phyloP scores from a whole-genome alignment of 2,797 vertebrate genomes.

The Arnoldichthys spilopterus region DNA sequence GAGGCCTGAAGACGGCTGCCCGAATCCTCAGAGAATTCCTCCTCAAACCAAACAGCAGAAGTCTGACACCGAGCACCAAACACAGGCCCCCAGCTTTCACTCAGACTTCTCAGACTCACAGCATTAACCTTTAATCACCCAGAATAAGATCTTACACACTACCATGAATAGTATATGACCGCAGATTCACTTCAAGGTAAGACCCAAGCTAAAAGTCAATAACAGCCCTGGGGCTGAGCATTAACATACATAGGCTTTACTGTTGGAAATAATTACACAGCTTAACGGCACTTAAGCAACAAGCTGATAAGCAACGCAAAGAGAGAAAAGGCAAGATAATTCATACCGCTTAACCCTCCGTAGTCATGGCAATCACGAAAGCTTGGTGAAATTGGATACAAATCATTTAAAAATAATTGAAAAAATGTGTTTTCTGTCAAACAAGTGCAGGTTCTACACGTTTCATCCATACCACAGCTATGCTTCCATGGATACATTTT shows the following conservation, averaged over 20 bases:
- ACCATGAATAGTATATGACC: not conserved
- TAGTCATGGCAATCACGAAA: no score
- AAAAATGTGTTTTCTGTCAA: no score
- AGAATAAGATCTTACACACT: not conserved
- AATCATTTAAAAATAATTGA: no score
- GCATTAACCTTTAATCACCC: constrained; percentile 13
- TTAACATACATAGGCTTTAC: constrained; percentile 20
- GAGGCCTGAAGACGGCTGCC: not conserved
- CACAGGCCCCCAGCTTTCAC: not conserved
- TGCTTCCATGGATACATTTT: no score
- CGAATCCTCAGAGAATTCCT: not conserved
- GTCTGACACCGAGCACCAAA: not conserved
- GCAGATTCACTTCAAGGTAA: constrained; percentile 8
- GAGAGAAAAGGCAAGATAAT: constrained; percentile 1
- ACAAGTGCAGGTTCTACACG: no score
- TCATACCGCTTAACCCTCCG: constrained; percentile 1
- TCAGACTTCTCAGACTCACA: not conserved
- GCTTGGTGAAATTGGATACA: no score
- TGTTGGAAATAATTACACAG: constrained; percentile 33
- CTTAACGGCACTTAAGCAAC: constrained; percentile 46
- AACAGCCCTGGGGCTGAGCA: constrained; percentile 35
- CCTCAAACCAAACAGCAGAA: not conserved
- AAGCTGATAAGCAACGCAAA: constrained; percentile 44
- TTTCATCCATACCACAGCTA: no score
- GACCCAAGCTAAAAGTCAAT: constrained; percentile 26